Conservation (phyloP, 2,113 vertebrate genomes). For the Ceuthmochares aereus region DNA sequence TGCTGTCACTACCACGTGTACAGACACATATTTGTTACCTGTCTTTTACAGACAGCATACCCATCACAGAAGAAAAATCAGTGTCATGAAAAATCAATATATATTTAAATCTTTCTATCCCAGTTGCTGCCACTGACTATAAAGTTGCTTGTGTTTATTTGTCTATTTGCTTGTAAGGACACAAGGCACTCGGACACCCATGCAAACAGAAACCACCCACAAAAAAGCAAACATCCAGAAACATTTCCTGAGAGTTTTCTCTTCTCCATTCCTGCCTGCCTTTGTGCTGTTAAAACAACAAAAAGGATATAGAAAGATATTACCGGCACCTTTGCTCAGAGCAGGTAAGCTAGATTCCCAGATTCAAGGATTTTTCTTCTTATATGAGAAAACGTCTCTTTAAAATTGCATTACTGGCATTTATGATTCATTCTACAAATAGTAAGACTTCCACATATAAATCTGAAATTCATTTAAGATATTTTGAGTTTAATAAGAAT, state of each 20-base stretch:
- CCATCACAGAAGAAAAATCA: background rate
- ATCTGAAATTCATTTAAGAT: slow-evolving; percentile 72
- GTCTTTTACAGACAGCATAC: background rate
- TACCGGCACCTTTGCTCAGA: slow-evolving; percentile 25
- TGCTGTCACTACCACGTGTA: background rate
- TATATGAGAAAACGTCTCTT: slow-evolving; percentile 23
- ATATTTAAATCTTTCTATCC: background rate
- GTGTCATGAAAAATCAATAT: slow-evolving; percentile 19
- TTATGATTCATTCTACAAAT: slow-evolving; percentile 74
- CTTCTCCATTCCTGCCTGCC: background rate
- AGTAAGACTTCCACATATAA: slow-evolving; percentile 58
- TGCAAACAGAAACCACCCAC: background rate
- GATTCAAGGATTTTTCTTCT: slow-evolving; percentile 52
- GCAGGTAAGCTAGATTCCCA: background rate
- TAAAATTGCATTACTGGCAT: slow-evolving; percentile 69
- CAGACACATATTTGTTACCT: background rate
- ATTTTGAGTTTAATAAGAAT: slow-evolving; percentile 72
- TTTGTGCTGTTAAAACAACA: background rate
- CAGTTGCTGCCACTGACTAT: background rate
- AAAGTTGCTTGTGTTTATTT: background rate
- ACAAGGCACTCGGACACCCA: background rate
- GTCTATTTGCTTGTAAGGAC: background rate
- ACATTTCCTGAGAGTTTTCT: background rate
- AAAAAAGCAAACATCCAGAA: background rate
- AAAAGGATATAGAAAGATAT: background rate